Evolutionary conservation across 2,888 invertebrate genomes (phyloP).

Genomic region (Rotaria macrura): DNA sequence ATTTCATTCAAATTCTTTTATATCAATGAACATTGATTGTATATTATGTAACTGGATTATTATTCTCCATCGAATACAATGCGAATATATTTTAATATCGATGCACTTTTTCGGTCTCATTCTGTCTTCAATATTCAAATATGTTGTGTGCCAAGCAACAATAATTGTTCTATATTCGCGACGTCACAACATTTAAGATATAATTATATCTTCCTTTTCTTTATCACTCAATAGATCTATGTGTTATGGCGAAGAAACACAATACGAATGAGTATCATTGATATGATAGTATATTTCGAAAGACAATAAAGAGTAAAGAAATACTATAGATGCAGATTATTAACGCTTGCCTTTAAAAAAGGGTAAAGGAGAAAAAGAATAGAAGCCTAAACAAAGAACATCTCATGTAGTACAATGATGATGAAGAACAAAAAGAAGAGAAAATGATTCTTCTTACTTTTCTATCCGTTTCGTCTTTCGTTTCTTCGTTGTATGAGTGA

Average conservation of each 20-base stretch:
- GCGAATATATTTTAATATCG: not conserved
- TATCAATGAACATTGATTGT: not conserved
- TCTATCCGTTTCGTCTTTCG: not conserved
- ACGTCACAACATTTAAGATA: not conserved
- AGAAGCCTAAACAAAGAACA: constrained; percentile 1
- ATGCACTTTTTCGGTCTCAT: not conserved
- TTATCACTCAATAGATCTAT: no score
- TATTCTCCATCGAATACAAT: not conserved
- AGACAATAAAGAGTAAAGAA: not conserved
- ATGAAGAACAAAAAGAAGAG: not conserved
- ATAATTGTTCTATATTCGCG: not conserved
- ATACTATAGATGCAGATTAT: not conserved
- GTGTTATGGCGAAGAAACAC: not conserved
- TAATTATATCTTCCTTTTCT: no score
- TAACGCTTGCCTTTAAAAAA: not conserved
- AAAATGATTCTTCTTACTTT: not conserved
- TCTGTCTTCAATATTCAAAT: not conserved
- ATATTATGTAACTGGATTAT: not conserved
- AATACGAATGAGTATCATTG: not conserved
- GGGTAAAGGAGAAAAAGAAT: not conserved
- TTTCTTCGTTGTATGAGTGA: not conserved
- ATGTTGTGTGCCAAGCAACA: not conserved
- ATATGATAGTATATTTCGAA: not conserved
- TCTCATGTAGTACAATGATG: not conserved
- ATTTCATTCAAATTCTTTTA: not conserved